phyloP scores from a whole-genome alignment of 2,888 invertebrate genomes.

The Eristalis arbustorum region DNA sequence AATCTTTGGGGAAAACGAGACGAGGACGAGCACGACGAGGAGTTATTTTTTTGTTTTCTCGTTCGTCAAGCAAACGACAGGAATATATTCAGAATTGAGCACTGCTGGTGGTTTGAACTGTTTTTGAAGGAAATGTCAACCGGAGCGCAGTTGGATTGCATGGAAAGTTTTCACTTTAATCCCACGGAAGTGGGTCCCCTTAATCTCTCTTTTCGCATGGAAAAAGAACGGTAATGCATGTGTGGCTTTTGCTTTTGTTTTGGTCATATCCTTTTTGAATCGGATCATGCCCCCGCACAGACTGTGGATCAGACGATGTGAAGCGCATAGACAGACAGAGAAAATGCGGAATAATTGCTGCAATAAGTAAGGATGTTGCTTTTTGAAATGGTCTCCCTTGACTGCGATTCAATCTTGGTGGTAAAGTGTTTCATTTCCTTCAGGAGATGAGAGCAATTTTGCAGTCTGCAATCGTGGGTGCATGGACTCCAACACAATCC shows the following conservation, averaged over 20 bases:
- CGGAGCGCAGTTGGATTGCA: not conserved
- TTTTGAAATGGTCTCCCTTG: not conserved
- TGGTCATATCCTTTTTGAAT: not conserved
- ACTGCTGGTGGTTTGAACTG: not conserved
- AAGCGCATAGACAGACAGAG: not conserved
- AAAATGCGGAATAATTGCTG: not conserved
- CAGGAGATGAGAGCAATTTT: not conserved
- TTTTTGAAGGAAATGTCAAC: not conserved
- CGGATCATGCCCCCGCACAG: not conserved
- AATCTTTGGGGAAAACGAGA: constrained; percentile 5
- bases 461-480: no score
- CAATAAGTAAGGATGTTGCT: not conserved
- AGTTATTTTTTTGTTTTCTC: constrained; percentile 12
- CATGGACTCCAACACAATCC: no score
- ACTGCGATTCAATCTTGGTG: not conserved
- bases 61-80: not conserved
- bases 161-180: not conserved
- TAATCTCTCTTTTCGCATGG: not conserved
- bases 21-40: constrained; percentile 23
- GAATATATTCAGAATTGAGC: constrained; percentile 30
- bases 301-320: not conserved
- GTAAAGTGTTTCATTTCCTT: not conserved
- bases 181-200: not conserved
- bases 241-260: not conserved
- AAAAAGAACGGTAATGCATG: not conserved